Base-by-base conservation (phyloP, 2,888 invertebrate genomes). In the Heliconius sara region DNA sequence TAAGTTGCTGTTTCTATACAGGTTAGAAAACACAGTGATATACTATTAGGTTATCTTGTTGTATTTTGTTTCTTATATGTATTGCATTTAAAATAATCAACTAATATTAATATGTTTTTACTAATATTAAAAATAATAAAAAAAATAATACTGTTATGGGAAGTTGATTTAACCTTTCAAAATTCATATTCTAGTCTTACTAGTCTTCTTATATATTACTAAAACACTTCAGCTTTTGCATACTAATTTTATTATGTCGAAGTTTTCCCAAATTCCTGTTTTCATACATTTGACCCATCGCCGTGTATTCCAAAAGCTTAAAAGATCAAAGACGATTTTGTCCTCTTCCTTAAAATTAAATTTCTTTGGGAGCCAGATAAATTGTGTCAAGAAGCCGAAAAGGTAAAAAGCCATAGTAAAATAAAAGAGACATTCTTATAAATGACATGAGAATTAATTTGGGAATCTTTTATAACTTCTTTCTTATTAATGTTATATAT, bases 291-390 rank as follows among this genome's bases (percentile, higher is more conserved):
- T 63, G 39, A 74, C 43, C 39, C 63, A 39, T 73, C 57, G n/a
- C 34, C 52, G 57, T 71, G 60, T 74, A 74, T 63, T 39, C 27
- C 25, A 74, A 75, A 76, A 66, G 78, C 66, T 81, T 73, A 76
- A 70, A 73, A 80, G 76, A 80, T 79, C 80, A 83, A 82, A 80
- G 74, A 47, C 39, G 57, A 65, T 70, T 76, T 78, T 78, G 72
- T 74, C 73, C 75, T 76, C 52, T 79, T 73, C 60, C 70, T 79
- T 68, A 76, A 83, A 83, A 83, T 83, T 83, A 77, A 81, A 83
- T 83, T 82, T 80, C 71, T 76, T 79, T 57, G 68, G 79, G 77
- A 83, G 68, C 77, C 80, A 77, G 65, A 79, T 67, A 83, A 81
- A 80, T 83, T 83, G 76, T 78, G 70, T 81, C 75, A 75, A 81